A percentile compares a stretch with the other conserved stretches of the same genome.
phyloP scores from a whole-genome alignment of 2,797 vertebrate genomes.

The Protonibea diacanthus region DNA sequence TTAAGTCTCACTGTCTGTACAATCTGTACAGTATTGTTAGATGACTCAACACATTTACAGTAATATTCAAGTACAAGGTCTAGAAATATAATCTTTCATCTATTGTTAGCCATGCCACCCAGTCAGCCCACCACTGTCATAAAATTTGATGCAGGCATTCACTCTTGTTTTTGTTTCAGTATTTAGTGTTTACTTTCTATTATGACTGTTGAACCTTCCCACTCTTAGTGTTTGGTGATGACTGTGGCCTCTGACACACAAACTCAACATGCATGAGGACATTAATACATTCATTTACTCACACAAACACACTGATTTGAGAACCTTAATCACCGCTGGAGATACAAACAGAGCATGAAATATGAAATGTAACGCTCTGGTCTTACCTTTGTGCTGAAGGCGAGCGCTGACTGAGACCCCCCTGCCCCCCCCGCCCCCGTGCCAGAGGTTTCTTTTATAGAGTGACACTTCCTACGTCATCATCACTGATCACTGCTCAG shows the following conservation, averaged over 20 bases:
- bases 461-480: slow-evolving; percentile 62
- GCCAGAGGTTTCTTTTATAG: slow-evolving; percentile 42
- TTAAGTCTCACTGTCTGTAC: too few species aligned
- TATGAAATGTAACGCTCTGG: neutral
- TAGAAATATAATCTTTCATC: too few species aligned
- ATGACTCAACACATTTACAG: too few species aligned
- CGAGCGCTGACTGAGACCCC: slow-evolving; percentile 2
- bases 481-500: slow-evolving; percentile 38
- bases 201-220: neutral
- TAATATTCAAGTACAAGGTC: too few species aligned
- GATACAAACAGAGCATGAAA: slow-evolving; percentile 5
- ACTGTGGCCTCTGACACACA: neutral
- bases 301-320: slow-evolving; percentile 1
- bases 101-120: too few species aligned
- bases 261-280: neutral
- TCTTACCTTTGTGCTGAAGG: slow-evolving; percentile 56
- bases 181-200: neutral
- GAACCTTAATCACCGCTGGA: slow-evolving; percentile 6
- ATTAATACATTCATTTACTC: neutral
- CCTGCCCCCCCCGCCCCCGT: neutral
- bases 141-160: too few species aligned
- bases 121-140: too few species aligned
- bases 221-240: neutral
- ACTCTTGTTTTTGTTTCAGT: too few species aligned
- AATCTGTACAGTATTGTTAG: neutral